phyloP scores from a whole-genome alignment of 2,113 vertebrate genomes.

The Oreochromis aureus region DNA sequence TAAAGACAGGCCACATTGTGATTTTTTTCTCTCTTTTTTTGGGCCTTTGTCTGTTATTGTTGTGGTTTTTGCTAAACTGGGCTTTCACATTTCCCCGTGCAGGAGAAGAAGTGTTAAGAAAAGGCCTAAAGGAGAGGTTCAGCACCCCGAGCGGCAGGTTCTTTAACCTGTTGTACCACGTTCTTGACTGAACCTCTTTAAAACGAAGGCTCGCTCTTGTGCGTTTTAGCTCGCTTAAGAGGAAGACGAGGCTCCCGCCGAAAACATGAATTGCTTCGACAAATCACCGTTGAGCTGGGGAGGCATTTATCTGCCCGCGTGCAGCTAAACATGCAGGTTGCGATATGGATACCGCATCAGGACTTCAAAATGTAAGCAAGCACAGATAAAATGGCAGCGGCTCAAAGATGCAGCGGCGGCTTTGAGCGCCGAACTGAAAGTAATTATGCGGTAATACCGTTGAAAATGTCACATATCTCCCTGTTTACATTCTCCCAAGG shows the following conservation, averaged over 20 bases:
- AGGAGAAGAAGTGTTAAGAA: background rate
- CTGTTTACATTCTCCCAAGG: conserved; percentile 25
- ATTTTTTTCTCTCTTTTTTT: background rate
- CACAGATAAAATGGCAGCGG: conserved; percentile 21
- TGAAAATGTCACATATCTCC: conserved; percentile 38
- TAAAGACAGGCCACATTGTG: background rate
- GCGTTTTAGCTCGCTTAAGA: background rate
- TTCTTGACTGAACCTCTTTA: background rate
- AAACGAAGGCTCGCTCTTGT: background rate
- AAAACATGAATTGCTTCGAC: conserved; percentile 9
- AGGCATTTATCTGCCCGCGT: background rate
- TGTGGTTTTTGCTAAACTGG: background rate
- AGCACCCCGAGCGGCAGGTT: background rate
- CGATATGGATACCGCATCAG: conserved; percentile 24
- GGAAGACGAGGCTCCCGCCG: background rate
- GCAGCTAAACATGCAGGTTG: background rate
- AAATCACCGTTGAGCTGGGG: conserved; percentile 3
- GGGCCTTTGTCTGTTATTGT: background rate
- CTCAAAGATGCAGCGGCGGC: background rate
- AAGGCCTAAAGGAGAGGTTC: background rate
- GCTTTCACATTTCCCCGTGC: background rate
- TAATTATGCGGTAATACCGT: conserved; percentile 22
- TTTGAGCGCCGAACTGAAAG: background rate
- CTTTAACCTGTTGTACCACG: background rate
- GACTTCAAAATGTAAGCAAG: conserved; percentile 7